Evolutionary conservation across 1,140 invertebrate genomes (phyloP).

Genomic region (Aphis gossypii): DNA sequence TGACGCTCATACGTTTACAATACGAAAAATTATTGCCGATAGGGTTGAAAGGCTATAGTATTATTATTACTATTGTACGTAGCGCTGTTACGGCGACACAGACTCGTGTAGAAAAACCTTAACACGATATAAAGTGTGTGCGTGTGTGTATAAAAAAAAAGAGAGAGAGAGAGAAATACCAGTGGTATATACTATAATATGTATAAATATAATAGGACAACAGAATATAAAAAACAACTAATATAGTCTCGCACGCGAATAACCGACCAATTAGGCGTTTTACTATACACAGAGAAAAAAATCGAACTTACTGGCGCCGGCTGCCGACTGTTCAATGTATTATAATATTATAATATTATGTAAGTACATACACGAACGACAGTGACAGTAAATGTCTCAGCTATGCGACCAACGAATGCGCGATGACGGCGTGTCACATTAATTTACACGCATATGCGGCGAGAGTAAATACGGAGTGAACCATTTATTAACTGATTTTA

Average conservation of each 20-base stretch:
- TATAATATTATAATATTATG: neutral
- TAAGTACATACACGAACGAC: constrained; percentile 5
- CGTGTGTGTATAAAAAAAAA: too few relatives aligned
- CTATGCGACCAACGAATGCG: neutral
- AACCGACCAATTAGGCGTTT: constrained; percentile 16
- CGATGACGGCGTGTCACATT: neutral
- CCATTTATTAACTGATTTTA: neutral
- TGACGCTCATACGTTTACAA: neutral
- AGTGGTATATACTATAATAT: neutral
- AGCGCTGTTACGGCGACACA: neutral
- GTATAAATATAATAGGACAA: neutral
- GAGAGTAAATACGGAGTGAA: neutral
- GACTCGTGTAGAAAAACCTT: neutral
- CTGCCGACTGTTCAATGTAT: neutral
- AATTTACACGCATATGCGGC: too few relatives aligned
- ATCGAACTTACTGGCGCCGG: neutral
- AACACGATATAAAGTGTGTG: neutral
- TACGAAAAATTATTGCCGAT: constrained; percentile 10
- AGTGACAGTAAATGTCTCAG: neutral
- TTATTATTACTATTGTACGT: neutral
- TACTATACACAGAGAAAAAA: neutral
- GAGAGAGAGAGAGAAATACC: neutral
- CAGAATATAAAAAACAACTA: constrained; percentile 4
- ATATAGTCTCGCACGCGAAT: neutral
- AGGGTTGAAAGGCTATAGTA: neutral